A percentile compares a stretch with the other conserved stretches of the same genome.
Conservation (phyloP, 1,140 invertebrate species). For the Drosophila kohkoa region DNA sequence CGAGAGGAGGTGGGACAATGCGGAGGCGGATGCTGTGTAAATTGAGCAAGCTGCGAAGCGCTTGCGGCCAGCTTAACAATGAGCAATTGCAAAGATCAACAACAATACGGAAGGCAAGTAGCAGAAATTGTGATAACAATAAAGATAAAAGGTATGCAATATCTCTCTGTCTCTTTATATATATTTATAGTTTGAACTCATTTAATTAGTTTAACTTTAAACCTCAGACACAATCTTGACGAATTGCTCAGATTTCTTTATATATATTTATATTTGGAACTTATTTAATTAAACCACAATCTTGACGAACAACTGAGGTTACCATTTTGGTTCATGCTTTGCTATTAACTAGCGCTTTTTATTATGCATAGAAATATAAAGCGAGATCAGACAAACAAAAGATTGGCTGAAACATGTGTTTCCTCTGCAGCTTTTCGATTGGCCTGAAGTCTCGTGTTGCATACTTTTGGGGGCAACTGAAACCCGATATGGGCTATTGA, state of each 20-base stretch:
- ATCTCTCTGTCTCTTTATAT: no score
- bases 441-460: slow-evolving; percentile 1
- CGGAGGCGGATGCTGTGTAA: slow-evolving; percentile 17
- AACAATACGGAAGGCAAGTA: slow-evolving; percentile 34
- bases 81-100: slow-evolving; percentile 33
- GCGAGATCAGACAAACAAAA: slow-evolving; percentile 2
- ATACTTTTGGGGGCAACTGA: neutral
- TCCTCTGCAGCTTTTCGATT: slow-evolving; percentile 12
- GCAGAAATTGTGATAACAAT: slow-evolving; percentile 5
- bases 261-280: neutral
- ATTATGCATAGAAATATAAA: neutral
- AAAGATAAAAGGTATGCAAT: neutral
- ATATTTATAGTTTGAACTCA: no score
- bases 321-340: neutral
- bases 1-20: no score
- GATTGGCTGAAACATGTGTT: slow-evolving; percentile 1
- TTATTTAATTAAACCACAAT: neutral
- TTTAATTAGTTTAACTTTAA: no score
- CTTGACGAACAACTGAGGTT: no score
- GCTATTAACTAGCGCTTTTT: no score
- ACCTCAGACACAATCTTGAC: no score
- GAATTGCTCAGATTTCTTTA: no score
- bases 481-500: slow-evolving; percentile 27
- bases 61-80: slow-evolving; percentile 22
- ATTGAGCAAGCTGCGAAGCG: slow-evolving; percentile 30